Conservation (phyloP, 2,113 vertebrate species). For the Collichthys lucidus region DNA sequence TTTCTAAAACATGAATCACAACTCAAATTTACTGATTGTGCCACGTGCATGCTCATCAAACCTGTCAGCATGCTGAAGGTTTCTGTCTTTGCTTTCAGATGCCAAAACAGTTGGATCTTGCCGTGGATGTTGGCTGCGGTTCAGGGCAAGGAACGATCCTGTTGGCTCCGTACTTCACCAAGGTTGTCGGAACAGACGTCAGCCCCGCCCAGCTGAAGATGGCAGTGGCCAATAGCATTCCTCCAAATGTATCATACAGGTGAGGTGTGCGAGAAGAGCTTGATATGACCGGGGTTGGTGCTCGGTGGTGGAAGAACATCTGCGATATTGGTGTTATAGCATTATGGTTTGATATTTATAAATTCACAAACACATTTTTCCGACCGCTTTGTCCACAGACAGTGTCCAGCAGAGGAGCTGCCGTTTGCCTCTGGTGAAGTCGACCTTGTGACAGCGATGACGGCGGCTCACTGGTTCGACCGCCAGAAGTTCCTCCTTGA, state of each 20-base stretch:
- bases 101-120: conserved; percentile 66
- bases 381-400: conserved; percentile 35
- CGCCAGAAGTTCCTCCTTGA: conserved; percentile 79
- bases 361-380: neutral
- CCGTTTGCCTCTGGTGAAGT: conserved; percentile 72
- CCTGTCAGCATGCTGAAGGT: no score
- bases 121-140: conserved; percentile 87
- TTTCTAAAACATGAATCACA: no score
- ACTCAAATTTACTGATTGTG: no score
- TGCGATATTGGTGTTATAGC: no score
- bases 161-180: conserved; percentile 79
- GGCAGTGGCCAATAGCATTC: conserved; percentile 48
- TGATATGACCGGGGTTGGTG: neutral
- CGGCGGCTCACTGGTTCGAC: conserved; percentile 87
- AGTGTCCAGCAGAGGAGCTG: conserved; percentile 83
- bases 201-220: conserved; percentile 84
- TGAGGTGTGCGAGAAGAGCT: conserved; percentile 31
- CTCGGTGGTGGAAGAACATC: no score
- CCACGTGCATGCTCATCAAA: no score
- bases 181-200: conserved; percentile 84
- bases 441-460: conserved; percentile 81
- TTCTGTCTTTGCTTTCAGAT: conserved; percentile 52
- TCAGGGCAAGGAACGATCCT: conserved; percentile 83
- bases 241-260: conserved; percentile 84
- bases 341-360: no score